Percentiles rank a stretch among this genome's conserved stretches.
Evolutionary conservation across 35 echinoderm and acorn worm species (phyloP).

Genomic region (Eucidaris tribuloides): DNA sequence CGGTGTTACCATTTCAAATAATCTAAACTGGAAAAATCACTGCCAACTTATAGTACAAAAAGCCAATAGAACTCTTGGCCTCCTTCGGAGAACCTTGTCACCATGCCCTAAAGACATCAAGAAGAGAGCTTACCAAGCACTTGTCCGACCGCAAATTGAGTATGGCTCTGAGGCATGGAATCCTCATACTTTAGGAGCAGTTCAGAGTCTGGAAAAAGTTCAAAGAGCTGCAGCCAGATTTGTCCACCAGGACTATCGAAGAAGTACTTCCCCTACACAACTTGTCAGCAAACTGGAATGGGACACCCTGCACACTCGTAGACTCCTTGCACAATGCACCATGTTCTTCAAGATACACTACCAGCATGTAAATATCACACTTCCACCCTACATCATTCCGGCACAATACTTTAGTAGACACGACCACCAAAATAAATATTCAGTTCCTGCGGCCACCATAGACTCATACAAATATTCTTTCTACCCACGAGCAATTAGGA

Average conservation of each 20-base stretch:
- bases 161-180: background rate
- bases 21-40: background rate
- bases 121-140: background rate
- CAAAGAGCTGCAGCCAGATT: background rate
- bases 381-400: background rate
- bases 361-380: background rate
- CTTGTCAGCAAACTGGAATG: background rate
- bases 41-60: background rate
- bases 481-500: background rate
- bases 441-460: background rate
- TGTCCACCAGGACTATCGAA: constrained; percentile 11
- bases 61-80: constrained; percentile 6
- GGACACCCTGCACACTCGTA: too few species aligned
- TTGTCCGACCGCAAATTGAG: background rate
- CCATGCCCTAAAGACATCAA: background rate
- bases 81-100: constrained; percentile 1
- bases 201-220: constrained; percentile 4
- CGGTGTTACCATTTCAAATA: background rate
- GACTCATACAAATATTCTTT: constrained; percentile 4
- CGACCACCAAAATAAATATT: constrained; percentile 4
- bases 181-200: background rate
- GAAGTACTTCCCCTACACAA: background rate
- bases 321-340: background rate
- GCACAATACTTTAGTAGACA: constrained; percentile 6
- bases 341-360: background rate